Evolutionary conservation across 2,888 invertebrate species (phyloP), one percentile per base, ranked within the genome.

Genomic region (Caradrina clavipalpis): DNA sequence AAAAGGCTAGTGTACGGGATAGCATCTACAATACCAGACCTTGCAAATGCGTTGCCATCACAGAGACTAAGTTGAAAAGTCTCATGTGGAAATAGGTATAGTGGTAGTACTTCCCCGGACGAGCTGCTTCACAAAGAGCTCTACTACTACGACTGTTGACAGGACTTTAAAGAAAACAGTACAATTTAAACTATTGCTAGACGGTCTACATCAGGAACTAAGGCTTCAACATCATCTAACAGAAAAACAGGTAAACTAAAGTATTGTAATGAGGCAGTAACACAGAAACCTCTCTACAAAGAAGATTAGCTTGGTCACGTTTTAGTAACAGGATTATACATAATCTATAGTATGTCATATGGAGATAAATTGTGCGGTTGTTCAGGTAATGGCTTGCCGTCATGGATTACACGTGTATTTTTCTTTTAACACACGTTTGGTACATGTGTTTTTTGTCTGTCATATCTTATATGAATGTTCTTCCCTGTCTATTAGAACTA

Each of bases 311-410:
- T 76, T 74, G 72, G 86, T 87, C 88, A 88, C 89, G 88, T 87
- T 89, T 87, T 81, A 78, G 81, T 88, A 89, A 89, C 86, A 82
- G 83, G 86, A 88, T 87, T 88, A 85, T 79, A 79, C 80, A 83
- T 82, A 84, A 87, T 84, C 81, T 80, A 79, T 74, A 77, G 78
- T 76, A 80, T 87, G 84, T 74, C 82, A 83, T 86, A 81, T 63
- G 69, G 80, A 79, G 74, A 82, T 83, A 85, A 82, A 82, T 73
- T 74, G 74, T 69, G 57, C n/a, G 59, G 55, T 68, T 47, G 51
- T 69, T 57, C 69, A 63, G 31, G 69, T 73, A 78, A 84, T 72
- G 56, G 68, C 21, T 26, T 64, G 66, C 53, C 69, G 57, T 71
- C 65, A 67, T 59, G 47, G 51, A 63, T 58, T 47, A 63, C 65